A percentile compares a stretch with the other conserved stretches of the same genome.
Conservation (phyloP, 2,113 vertebrate species). For the Coptodon rendalli region DNA sequence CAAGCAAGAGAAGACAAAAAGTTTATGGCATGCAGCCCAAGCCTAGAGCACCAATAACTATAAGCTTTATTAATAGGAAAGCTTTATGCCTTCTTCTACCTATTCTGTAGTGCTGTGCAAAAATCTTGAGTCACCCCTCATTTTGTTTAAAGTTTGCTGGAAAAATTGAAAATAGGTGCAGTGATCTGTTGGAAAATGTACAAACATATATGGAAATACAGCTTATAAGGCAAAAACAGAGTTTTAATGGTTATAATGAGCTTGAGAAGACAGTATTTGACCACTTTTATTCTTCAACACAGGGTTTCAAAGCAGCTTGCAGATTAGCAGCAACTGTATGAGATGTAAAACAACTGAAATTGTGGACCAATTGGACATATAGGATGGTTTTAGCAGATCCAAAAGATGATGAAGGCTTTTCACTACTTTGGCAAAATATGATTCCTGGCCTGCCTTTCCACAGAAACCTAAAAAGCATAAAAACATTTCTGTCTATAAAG, state of each 20-base stretch:
- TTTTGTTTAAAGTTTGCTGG: neutral
- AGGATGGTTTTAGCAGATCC: neutral
- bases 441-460: neutral
- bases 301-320: neutral
- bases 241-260: neutral
- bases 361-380: fast-evolving
- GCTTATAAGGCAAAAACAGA: neutral
- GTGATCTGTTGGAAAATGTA: neutral
- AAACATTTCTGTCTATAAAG: neutral
- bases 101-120: neutral
- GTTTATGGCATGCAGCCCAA: neutral
- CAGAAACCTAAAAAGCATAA: neutral
- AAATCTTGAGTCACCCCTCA: neutral
- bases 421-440: neutral
- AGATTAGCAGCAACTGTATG: neutral
- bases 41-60: fast-evolving
- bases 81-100: neutral
- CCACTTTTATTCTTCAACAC: neutral
- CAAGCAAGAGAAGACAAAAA: neutral
- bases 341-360: neutral
- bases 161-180: neutral
- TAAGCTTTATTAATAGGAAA: neutral
- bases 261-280: neutral
- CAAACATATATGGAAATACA: neutral
- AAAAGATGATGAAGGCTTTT: neutral